These are phyloP conservation scores for Flexamia atlantica DNA, from an alignment of 2,888 invertebrate species.

Conservation along the genomic window DNA sequence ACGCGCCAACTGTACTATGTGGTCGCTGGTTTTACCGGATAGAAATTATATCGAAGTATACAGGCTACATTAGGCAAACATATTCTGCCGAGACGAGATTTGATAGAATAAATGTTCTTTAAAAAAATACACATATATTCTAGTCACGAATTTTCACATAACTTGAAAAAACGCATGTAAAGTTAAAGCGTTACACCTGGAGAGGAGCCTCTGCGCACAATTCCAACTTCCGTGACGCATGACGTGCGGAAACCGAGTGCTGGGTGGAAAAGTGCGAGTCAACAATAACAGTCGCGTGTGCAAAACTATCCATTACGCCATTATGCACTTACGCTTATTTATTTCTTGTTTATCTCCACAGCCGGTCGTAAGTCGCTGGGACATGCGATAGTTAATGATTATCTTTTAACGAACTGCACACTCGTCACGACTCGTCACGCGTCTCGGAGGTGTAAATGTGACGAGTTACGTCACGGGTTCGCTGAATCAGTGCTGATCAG, in stretches of 20 bases:
- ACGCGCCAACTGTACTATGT: no score
- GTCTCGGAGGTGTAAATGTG: neutral
- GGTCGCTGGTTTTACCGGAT: no score
- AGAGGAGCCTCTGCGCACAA: no score
- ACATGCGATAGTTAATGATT: neutral
- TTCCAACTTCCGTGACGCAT: slow-evolving; percentile 25
- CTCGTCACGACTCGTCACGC: neutral
- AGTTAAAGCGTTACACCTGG: no score
- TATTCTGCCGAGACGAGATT: no score
- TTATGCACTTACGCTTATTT: neutral
- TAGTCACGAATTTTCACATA: no score
- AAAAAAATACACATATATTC: no score
- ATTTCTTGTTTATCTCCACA: neutral
- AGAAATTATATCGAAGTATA: no score
- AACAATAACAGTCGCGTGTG: slow-evolving; percentile 14
- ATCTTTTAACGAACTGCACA: no score
- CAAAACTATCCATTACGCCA: slow-evolving; percentile 12
- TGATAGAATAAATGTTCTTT: no score
- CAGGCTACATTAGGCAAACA: no score
- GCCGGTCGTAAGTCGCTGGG: neutral
- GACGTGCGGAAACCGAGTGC: neutral
- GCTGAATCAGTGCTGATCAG: neutral
- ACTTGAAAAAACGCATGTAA: no score
- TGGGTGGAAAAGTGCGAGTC: neutral
- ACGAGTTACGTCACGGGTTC: neutral